Evolutionary conservation across 2,888 invertebrate genomes (phyloP), one percentile per base, ranked within the genome.

Genomic region (Chydorus sphaericus): DNA sequence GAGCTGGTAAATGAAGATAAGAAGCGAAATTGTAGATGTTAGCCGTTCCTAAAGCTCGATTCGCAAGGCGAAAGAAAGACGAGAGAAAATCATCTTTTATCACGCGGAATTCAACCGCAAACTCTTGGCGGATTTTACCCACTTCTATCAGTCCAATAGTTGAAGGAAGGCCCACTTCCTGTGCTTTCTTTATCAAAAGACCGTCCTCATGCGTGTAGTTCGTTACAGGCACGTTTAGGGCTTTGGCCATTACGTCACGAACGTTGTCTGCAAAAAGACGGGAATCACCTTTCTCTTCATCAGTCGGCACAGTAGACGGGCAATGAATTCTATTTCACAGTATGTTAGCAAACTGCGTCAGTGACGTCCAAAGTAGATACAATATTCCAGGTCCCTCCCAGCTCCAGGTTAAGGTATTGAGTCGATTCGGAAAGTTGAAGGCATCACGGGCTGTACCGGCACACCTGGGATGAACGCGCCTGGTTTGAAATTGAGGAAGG

Each of bases 381-480:
- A 85, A 69, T 11, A 87, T 86, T 69, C 87, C 86, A 51, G 92
- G 91, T 31, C 93, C 93, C 67, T 88, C 90, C 92, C 89, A 93
- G 0, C 90, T 90, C 90, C 90, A 91, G 0, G 90, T 89, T 60
- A 88, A 85, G 0, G 88, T 86, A 66, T 91, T 90, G 65, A 83
- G 74, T 62, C 85, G 83, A 66, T 93, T 93, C 0, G 88, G 90
- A 69, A 93, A 96, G 56, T 85, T 77, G 59, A 96, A 81, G 65
- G 89, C n/a, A n/a, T 82, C 14, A 96, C 91, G 0, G 94, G 94
- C 68, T 96, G 96, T 2, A 96, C 85, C 0, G 96, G 92, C 14
- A 93, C 89, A 0, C 93, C 93, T 0, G 93, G 92, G 71, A 88
- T 88, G 72, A 96, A 96, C 11, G 92, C 94, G 38, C 94, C 93